Evolutionary conservation across 2,888 invertebrate genomes (phyloP).

Genomic region (Aspidapion aeneum): DNA sequence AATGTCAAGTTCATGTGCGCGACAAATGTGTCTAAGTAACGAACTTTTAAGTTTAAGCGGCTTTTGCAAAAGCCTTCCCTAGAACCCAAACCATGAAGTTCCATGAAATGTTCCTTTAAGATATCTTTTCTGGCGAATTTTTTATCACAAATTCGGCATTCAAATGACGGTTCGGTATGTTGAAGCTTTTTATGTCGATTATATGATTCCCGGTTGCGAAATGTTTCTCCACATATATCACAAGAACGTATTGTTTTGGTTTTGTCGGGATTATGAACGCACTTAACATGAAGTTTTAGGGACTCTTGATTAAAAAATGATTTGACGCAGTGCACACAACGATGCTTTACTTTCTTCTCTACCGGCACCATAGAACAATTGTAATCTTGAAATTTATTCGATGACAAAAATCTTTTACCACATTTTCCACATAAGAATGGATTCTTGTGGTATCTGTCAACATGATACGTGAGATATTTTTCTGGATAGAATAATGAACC

Average conservation of each 20-base stretch:
- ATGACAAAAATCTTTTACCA: conserved; percentile 32
- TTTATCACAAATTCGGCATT: conserved; percentile 35
- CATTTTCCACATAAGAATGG: conserved; percentile 36
- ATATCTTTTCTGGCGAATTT: conserved; percentile 28
- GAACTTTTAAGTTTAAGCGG: conserved; percentile 27
- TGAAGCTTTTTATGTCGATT: conserved; percentile 42
- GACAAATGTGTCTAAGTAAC: conserved; percentile 30
- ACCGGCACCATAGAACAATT: conserved; percentile 31
- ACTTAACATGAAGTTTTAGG: conserved; percentile 36
- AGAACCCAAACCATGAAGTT: conserved; percentile 32
- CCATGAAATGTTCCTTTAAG: conserved; percentile 43
- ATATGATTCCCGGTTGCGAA: conserved; percentile 18
- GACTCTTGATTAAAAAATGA: conserved; percentile 33
- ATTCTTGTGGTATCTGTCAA: conserved; percentile 38
- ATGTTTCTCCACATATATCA: background rate
- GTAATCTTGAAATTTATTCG: conserved; percentile 34
- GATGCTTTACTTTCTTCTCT: conserved; percentile 29
- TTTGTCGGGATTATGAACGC: conserved; percentile 23
- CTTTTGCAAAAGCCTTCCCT: too few relatives aligned
- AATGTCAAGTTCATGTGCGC: conserved; percentile 30
- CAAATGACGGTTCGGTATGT: conserved; percentile 34
- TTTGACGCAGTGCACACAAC: conserved; percentile 37
- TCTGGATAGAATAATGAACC: conserved; percentile 46
- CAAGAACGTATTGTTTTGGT: conserved; percentile 12
- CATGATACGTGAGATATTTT: conserved; percentile 50